Evolutionary conservation across 2,113 vertebrate species (phyloP).

Genomic region (Cricetomys ansorgei): DNA sequence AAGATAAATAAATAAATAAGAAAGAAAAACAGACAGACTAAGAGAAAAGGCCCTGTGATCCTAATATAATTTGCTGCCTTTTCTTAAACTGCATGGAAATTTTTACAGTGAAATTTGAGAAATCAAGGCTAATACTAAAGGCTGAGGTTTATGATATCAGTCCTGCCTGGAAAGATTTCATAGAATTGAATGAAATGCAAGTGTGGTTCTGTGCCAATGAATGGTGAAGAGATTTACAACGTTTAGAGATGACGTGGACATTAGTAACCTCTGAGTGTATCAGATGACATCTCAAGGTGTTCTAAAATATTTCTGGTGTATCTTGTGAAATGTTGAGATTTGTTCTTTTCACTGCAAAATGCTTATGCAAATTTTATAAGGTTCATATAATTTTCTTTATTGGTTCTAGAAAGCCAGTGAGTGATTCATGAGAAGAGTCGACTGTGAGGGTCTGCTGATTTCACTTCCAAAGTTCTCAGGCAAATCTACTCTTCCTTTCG

Average conservation of each 20-base stretch:
- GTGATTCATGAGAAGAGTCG: neutral
- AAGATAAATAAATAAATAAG: neutral
- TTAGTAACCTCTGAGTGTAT: neutral
- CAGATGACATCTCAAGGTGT: neutral
- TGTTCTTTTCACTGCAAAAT: conserved; percentile 16
- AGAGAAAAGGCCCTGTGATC: neutral
- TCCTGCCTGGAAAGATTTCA: neutral
- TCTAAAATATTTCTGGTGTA: neutral
- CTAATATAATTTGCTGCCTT: neutral
- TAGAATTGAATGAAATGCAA: neutral
- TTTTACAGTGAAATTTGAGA: neutral
- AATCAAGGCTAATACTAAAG: neutral
- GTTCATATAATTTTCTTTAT: neutral
- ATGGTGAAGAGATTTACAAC: neutral
- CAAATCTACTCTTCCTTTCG: neutral
- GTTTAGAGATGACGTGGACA: neutral
- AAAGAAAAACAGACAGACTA: too few species aligned
- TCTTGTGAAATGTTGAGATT: neutral
- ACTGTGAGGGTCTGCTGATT: neutral
- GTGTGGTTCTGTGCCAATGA: neutral
- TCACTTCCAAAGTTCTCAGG: neutral
- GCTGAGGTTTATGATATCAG: neutral
- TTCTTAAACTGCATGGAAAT: neutral
- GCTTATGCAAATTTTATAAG: neutral
- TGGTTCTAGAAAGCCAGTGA: neutral